Evolutionary conservation across 2,113 vertebrate genomes (phyloP), one percentile per base, ranked within the genome.

Genomic region (Dermatemys mawii): DNA sequence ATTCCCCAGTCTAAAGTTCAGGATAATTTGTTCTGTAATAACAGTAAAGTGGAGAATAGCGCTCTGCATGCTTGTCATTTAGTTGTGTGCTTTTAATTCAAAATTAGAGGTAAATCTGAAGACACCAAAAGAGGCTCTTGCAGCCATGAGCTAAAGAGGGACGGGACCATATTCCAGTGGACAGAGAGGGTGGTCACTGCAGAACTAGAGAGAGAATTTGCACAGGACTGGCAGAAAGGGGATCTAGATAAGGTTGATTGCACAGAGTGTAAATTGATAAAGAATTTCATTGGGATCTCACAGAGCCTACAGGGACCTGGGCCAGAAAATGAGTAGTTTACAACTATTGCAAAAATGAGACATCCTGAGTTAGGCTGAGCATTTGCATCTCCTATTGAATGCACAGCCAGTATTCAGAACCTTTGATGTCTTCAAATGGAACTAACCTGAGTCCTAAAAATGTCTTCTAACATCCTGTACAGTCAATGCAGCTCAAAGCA

Each of bases 391-490:
- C 32, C 35, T 0, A 1, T n/a, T 67, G 83, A 49, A 13, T 35
- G 2, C 35, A 73, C 51, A 48, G 44, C 44, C 16, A n/a, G 76
- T 83, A 2, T 4, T 55, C 27, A 3, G 9, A 8, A 75, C 84
- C 54, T 50, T 51, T 41, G 48, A 41, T 2, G 6, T 10, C n/a
- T 51, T 54, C 60, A 84, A 35, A 22, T 19, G 19, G 41, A 44
- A 12, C 41, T 27, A 75, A 44, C 22, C 70, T 46, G 27, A 48
- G 44, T 32, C 41, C 83, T 63, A 48, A 89, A 78, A 53, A 14
- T 8, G 3, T 1, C 12, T 27, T 92, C 0, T 0, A 86, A 48
- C 57, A 35, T 57, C 24, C 81, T 1, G 0, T 48, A 78, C 55
- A 57, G 3, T 67, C 57, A 46, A 22, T 8, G 24, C 17, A 22